A percentile compares a stretch with the other conserved stretches of the same genome.
These are phyloP conservation scores for Atta texana DNA, from an alignment of 1,140 invertebrate genomes.

Conservation along the genomic window DNA sequence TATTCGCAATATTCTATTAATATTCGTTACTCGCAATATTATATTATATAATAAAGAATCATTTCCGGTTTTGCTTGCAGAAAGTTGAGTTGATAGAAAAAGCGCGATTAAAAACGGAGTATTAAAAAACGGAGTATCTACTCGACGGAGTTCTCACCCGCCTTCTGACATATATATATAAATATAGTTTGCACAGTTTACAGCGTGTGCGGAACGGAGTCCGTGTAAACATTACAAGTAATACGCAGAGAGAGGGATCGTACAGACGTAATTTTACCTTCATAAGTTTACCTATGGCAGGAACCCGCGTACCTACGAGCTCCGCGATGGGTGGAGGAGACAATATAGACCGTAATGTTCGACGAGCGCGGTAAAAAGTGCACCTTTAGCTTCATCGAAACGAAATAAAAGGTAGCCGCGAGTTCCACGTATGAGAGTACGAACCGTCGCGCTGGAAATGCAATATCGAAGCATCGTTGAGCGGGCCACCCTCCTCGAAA, in stretches of 20 bases:
- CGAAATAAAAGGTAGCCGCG: constrained; percentile 24
- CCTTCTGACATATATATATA: neutral
- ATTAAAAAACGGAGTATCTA: neutral
- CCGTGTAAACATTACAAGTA: constrained; percentile 32
- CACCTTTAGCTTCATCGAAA: constrained; percentile 43
- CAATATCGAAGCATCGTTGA: constrained; percentile 28
- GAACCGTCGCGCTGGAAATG: neutral
- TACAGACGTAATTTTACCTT: constrained; percentile 18
- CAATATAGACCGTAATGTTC: constrained; percentile 31
- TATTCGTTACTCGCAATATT: too few relatives aligned
- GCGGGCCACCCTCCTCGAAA: neutral
- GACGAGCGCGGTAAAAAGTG: constrained; percentile 26
- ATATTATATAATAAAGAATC: neutral
- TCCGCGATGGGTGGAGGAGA: neutral
- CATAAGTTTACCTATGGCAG: constrained; percentile 14
- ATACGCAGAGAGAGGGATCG: constrained; percentile 3
- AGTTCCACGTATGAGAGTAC: neutral
- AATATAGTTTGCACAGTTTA: constrained; percentile 32
- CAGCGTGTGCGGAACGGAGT: neutral
- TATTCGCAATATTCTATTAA: too few relatives aligned
- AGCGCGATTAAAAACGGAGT: neutral
- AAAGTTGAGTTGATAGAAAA: neutral
- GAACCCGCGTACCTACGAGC: neutral
- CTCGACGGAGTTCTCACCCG: neutral
- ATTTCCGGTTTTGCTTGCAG: neutral